Conservation (phyloP, 2,888 invertebrate genomes). For the Digitonthophagus gazella region DNA sequence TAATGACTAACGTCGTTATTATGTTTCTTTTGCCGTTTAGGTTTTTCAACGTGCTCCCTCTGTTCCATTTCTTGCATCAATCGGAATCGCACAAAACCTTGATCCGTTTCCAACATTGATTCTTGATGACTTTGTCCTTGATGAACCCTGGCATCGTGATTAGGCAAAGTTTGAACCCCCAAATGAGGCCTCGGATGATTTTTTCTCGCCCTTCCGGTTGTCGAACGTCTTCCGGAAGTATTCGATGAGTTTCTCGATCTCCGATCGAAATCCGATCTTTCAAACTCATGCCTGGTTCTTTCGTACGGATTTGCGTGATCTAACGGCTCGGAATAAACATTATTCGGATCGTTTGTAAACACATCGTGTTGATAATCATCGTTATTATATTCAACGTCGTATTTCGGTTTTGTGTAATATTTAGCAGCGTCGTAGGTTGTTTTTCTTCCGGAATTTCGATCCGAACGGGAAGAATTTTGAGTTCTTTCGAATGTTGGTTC, state of each 20-base stretch:
- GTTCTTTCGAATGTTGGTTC: conserved; percentile 21
- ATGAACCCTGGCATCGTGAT: conserved; percentile 52
- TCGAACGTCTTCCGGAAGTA: conserved; percentile 48
- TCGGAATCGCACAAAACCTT: conserved; percentile 83
- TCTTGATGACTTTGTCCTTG: conserved; percentile 50
- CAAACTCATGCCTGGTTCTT: conserved; percentile 56
- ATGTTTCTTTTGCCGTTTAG: conserved; percentile 43
- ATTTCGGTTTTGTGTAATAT: conserved; percentile 48
- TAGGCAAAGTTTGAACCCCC: conserved; percentile 57
- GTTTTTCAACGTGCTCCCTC: conserved; percentile 32
- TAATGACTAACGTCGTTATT: conserved; percentile 46
- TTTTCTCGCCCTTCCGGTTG: conserved; percentile 50
- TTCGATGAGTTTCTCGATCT: conserved; percentile 48
- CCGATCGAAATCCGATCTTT: conserved; percentile 58
- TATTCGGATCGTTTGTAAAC: conserved; percentile 54
- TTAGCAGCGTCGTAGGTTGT: conserved; percentile 45
- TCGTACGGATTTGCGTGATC: conserved; percentile 48
- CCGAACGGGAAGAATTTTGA: conserved; percentile 43
- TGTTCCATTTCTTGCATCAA: conserved; percentile 48
- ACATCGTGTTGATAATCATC: conserved; percentile 45
- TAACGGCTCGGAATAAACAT: conserved; percentile 52
- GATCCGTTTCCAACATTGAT: conserved; percentile 87
- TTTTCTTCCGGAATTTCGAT: conserved; percentile 42
- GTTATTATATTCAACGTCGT: conserved; percentile 45
- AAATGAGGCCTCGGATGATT: conserved; percentile 54